Percentiles rank a stretch among this genome's conserved stretches.
phyloP scores from a whole-genome alignment of 2,888 invertebrate genomes.

The Odontothrips loti region DNA sequence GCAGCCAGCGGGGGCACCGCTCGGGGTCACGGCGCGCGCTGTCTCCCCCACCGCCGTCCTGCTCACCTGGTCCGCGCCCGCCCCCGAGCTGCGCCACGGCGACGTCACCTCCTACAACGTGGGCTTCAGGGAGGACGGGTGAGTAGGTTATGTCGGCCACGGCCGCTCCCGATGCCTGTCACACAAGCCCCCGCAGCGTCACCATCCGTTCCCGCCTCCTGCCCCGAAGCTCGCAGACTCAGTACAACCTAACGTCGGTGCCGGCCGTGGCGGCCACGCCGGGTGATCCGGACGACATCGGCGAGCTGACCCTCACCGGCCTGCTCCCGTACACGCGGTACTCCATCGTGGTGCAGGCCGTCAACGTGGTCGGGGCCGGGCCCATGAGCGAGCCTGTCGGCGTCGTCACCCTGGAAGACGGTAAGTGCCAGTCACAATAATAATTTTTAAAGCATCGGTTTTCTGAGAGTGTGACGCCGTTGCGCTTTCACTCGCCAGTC shows the following conservation, averaged over 20 bases:
- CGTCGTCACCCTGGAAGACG: constrained; percentile 70
- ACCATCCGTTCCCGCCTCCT: too few species aligned
- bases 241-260: constrained; percentile 65
- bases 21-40: constrained; percentile 62
- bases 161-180: too few species aligned
- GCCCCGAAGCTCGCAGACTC: constrained; percentile 39
- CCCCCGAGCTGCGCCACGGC: constrained; percentile 65
- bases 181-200: too few species aligned
- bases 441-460: too few species aligned
- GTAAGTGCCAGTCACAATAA: constrained; percentile 47
- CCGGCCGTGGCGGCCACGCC: constrained; percentile 41
- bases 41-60: constrained; percentile 68
- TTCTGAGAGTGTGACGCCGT: too few species aligned
- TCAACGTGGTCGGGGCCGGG: constrained; percentile 69
- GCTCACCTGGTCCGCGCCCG: constrained; percentile 70
- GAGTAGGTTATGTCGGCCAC: constrained; percentile 32
- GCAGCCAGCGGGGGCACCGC: constrained; percentile 64
- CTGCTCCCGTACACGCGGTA: constrained; percentile 64
- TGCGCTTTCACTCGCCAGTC: constrained; percentile 52
- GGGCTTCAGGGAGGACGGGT: constrained; percentile 56
- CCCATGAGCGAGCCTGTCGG: constrained; percentile 64
- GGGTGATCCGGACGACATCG: constrained; percentile 64
- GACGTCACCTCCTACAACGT: constrained; percentile 73
- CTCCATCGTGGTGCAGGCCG: constrained; percentile 66
- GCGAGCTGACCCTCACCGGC: constrained; percentile 60